Evolutionary conservation across 2,113 vertebrate species (phyloP).

Genomic region (Orthonyx spaldingii): DNA sequence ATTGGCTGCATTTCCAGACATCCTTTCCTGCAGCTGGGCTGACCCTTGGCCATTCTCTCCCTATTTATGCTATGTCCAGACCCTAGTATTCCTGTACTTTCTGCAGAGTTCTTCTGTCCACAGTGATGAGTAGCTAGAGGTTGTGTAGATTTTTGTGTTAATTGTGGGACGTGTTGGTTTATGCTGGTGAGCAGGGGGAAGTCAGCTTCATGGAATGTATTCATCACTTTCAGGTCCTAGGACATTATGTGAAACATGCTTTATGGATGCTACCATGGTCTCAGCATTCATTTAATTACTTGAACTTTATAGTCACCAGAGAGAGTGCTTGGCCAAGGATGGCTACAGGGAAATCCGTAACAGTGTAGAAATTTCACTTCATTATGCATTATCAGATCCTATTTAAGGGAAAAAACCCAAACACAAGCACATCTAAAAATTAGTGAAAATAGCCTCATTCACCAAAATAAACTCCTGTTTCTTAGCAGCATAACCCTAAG

Average conservation of each 20-base stretch:
- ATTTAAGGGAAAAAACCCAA: neutral
- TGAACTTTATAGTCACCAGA: neutral
- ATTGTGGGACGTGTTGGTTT: neutral
- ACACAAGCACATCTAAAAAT: neutral
- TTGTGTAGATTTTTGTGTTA: neutral
- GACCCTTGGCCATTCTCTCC: neutral
- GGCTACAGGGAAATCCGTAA: neutral
- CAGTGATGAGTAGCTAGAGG: neutral
- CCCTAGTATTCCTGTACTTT: neutral
- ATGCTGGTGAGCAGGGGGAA: neutral
- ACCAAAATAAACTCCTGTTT: neutral
- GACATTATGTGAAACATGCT: neutral
- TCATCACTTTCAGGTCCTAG: neutral
- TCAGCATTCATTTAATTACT: neutral
- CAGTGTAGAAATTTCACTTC: neutral
- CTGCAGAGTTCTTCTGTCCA: neutral
- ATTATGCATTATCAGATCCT: neutral
- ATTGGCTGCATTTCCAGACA: neutral
- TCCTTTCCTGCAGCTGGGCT: neutral
- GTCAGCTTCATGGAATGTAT: neutral
- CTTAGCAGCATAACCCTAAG: neutral
- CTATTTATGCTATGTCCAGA: neutral
- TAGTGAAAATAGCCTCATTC: neutral
- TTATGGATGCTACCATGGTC: neutral
- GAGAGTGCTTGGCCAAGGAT: neutral